These are phyloP conservation scores for Pelecanoides urinatrix DNA, from an alignment of 2,113 vertebrate genomes.

Conservation along the genomic window DNA sequence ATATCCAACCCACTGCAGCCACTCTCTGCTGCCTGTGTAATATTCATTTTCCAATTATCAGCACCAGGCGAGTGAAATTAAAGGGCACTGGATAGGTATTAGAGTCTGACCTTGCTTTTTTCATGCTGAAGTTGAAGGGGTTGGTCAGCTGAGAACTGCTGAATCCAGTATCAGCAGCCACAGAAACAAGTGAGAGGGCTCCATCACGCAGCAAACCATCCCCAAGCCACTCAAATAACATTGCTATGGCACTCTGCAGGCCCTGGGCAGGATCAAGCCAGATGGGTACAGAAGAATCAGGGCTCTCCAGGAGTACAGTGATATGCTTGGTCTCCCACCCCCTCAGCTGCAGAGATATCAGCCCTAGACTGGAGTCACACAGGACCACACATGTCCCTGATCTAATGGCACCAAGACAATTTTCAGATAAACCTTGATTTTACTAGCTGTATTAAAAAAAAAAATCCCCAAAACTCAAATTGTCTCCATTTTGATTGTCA, in stretches of 20 bases:
- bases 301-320: not conserved
- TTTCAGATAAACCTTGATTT: not conserved
- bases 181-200: not conserved
- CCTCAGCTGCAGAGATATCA: not conserved
- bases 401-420: not conserved
- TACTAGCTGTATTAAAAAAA: not conserved
- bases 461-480: not conserved
- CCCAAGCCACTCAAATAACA: not conserved
- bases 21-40: not conserved
- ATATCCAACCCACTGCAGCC: not conserved
- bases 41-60: conserved; percentile 22
- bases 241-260: too few species aligned
- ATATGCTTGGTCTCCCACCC: not conserved
- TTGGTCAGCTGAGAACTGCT: not conserved
- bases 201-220: not conserved
- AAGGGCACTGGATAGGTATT: not conserved
- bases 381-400: not conserved
- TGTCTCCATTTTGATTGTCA: not conserved
- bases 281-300: not conserved
- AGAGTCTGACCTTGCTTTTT: not conserved
- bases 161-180: not conserved
- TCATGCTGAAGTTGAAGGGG: not conserved
- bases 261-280: not conserved
- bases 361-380: not conserved
- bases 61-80: not conserved